Percentiles rank a stretch among this genome's conserved stretches.
Conservation (phyloP, 2,113 vertebrate species). For the Eretmochelys imbricata region DNA sequence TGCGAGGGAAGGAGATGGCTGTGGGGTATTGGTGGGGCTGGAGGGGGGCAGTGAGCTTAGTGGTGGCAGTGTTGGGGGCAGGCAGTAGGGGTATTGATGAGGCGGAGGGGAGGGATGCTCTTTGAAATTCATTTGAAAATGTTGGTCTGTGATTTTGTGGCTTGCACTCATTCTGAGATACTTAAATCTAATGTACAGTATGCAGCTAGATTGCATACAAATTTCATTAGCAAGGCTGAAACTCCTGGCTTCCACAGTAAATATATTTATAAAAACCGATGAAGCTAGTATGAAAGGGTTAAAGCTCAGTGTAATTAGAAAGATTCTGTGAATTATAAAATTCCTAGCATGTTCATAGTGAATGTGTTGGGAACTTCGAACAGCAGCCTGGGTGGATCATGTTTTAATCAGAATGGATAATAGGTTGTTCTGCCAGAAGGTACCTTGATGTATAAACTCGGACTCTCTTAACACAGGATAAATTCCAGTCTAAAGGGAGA, state of each 20-base stretch:
- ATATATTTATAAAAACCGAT: not conserved
- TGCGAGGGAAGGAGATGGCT: not conserved
- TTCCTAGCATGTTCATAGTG: accelerated
- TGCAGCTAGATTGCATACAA: not conserved
- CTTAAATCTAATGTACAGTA: not conserved
- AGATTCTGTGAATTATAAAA: not conserved
- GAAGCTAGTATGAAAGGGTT: not conserved
- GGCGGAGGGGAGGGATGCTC: not conserved
- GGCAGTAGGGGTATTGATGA: not conserved
- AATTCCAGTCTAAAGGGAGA: not conserved
- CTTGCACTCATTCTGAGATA: not conserved
- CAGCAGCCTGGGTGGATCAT: not conserved
- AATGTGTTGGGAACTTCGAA: not conserved
- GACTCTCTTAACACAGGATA: accelerated
- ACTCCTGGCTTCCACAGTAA: not conserved
- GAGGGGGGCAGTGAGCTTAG: not conserved
- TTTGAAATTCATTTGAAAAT: not conserved
- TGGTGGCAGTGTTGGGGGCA: not conserved
- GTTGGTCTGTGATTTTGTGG: not conserved
- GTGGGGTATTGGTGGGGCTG: not conserved
- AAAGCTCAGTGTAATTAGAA: not conserved
- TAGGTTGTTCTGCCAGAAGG: not conserved
- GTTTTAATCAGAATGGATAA: not conserved
- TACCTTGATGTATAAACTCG: not conserved
- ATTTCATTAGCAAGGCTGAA: not conserved